phyloP scores from a whole-genome alignment of 2,113 vertebrate genomes.

The Sprattus sprattus region DNA sequence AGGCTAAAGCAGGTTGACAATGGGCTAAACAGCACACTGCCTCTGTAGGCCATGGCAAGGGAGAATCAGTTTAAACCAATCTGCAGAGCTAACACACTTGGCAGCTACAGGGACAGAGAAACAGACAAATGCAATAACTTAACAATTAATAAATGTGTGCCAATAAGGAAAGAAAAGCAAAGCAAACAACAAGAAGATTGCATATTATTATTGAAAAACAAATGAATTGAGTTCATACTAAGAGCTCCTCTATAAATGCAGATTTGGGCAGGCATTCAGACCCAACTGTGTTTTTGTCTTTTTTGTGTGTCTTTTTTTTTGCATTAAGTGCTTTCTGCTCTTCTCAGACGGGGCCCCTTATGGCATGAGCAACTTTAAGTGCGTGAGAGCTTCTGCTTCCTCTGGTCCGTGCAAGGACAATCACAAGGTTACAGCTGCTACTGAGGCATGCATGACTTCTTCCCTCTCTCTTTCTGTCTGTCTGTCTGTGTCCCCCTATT shows the following conservation, averaged over 20 bases:
- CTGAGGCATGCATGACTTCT: slow-evolving; percentile 20
- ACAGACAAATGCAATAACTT: neutral
- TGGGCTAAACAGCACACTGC: neutral
- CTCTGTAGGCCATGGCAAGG: neutral
- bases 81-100: too few species aligned
- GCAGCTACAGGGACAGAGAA: neutral
- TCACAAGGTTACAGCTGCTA: slow-evolving; percentile 38
- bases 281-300: neutral
- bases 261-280: too few species aligned
- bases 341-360: slow-evolving; percentile 38
- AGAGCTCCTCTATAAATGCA: too few species aligned
- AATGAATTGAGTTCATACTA: too few species aligned
- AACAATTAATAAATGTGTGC: neutral
- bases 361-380: slow-evolving; percentile 33
- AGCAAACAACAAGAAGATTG: neutral
- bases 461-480: neutral
- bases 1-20: neutral
- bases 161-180: neutral
- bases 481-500: neutral
- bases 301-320: neutral
- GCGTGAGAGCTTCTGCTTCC: slow-evolving; percentile 20
- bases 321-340: slow-evolving; percentile 2
- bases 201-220: too few species aligned
- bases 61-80: neutral
- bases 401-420: slow-evolving; percentile 37